A percentile compares a stretch with the other conserved stretches of the same genome.
Evolutionary conservation across 1,140 invertebrate species (phyloP).

Genomic region (Choristoneura fumiferana): DNA sequence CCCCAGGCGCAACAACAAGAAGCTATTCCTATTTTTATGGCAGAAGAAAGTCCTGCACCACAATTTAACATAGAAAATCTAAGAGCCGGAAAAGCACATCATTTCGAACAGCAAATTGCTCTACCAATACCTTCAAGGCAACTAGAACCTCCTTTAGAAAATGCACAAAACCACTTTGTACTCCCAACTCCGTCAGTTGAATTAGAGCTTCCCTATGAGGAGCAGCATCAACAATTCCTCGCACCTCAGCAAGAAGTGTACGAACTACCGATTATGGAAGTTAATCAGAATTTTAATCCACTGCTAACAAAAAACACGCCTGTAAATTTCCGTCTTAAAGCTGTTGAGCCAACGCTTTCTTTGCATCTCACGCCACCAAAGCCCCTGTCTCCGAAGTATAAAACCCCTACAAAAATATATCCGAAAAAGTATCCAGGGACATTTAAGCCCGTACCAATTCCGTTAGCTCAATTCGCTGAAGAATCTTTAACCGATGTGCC

Average conservation of each 20-base stretch:
- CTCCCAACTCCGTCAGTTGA: slow-evolving; percentile 29
- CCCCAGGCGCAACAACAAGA: slow-evolving; percentile 1
- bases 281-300: slow-evolving; percentile 10
- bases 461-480: slow-evolving; percentile 49
- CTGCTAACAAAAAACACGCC: slow-evolving; percentile 4
- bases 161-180: slow-evolving; percentile 32
- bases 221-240: slow-evolving; percentile 33
- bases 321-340: slow-evolving; percentile 17
- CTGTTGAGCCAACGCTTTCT: slow-evolving; percentile 28
- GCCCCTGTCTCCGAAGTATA: slow-evolving; percentile 31
- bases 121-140: slow-evolving; percentile 41
- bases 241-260: slow-evolving; percentile 5
- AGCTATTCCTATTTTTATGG: slow-evolving; percentile 5
- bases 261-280: slow-evolving; percentile 16
- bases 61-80: slow-evolving; percentile 10
- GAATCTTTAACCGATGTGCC: slow-evolving; percentile 38
- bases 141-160: slow-evolving; percentile 37
- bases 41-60: background rate
- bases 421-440: slow-evolving; percentile 57
- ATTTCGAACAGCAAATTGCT: slow-evolving; percentile 19
- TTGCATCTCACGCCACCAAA: slow-evolving; percentile 37
- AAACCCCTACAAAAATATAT: slow-evolving; percentile 57
- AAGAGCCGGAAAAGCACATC: slow-evolving; percentile 39
- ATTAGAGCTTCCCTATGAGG: slow-evolving; percentile 30
- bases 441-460: slow-evolving; percentile 62